Base-by-base conservation (phyloP, 2,113 vertebrate species). In the Symphodus melops region DNA sequence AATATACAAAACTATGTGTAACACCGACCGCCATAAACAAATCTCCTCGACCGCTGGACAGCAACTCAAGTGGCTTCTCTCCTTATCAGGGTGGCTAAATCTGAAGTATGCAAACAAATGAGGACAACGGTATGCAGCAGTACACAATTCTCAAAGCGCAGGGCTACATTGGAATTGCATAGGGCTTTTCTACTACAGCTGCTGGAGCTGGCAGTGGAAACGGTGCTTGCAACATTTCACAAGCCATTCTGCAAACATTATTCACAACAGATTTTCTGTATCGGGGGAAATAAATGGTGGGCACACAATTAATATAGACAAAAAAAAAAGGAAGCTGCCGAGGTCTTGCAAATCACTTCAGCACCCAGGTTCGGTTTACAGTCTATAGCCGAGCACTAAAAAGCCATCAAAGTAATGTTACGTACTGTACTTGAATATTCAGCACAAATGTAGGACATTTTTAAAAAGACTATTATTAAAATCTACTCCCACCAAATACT, bases 1-100 rank as follows among this genome's bases (percentile, higher is more conserved):
- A 71, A 82, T 71, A 81, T 55, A 76, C 75, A 75, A 75, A 64
- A 36, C 51, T 9, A 21, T 14, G 52, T 51, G 5, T 23, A 67
- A 62, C 42, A 37, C 58, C 49, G 64, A 44, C 36, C 11, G 16
- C 16, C 46, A 8, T 44, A 71, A 82, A 85, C 57, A 80, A 80
- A 56, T 61, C 56, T 3, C 12, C 33, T 62, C 33, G 56, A 16
- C 49, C 33, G 33, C 16, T 56, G 44, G 37, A 55, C 49, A 73
- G 75, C 41, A 44, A 68, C 71, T 60, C 16, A 57, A 77, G 61
- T 49, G 23, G 25, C 9, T 28, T 8, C 7, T 55, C 10, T 76
- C 2, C 42, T 19, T 53, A 21, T 66, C 37, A 39, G 48, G 7
- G 49, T 11, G 3, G 14, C 25, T 28, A 58, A 77, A 70, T 44